Conservation (phyloP, 2,113 vertebrate species). For the Pelecanus crispus region DNA sequence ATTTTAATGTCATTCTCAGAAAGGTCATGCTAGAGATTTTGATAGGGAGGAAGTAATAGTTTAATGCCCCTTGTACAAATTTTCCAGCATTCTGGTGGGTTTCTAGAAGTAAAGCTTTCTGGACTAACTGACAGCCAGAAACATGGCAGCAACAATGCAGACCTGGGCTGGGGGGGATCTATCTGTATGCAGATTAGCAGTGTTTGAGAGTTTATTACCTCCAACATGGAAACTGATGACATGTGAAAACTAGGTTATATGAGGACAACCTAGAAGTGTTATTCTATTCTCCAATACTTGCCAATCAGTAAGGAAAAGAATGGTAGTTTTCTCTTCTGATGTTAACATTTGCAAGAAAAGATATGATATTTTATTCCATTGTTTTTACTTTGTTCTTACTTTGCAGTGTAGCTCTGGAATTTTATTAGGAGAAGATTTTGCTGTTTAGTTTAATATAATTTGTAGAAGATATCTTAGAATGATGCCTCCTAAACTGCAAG, state of each 20-base stretch:
- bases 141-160: not conserved
- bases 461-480: not conserved
- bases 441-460: not conserved
- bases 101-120: not conserved
- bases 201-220: not conserved
- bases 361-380: not conserved
- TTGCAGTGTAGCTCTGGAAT: not conserved
- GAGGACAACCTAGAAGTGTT: not conserved
- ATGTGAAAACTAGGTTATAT: not conserved
- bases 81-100: not conserved
- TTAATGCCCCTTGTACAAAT: not conserved
- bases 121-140: not conserved
- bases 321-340: not conserved
- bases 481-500: not conserved
- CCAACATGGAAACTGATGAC: not conserved
- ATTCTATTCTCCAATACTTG: not conserved
- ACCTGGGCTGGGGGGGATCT: too few species aligned
- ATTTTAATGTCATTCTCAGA: slow-evolving; percentile 20
- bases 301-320: not conserved
- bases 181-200: not conserved
- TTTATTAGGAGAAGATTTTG: not conserved
- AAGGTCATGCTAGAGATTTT: not conserved
- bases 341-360: not conserved
- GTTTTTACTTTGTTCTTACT: not conserved
- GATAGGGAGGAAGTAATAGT: not conserved